phyloP scores from a whole-genome alignment of 1,140 invertebrate species.

The Musca domestica region DNA sequence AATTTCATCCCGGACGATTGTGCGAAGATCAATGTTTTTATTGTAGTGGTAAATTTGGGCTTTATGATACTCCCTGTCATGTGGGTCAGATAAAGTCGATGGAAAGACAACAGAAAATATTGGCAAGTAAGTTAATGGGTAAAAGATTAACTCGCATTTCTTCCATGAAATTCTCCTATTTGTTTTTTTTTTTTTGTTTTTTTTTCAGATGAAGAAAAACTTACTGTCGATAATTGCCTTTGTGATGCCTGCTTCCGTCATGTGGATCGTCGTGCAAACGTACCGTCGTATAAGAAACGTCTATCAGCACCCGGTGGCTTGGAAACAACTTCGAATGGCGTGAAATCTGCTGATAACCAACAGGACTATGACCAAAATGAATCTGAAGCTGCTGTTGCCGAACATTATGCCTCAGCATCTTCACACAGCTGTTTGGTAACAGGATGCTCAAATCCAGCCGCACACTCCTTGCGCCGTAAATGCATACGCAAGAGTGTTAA shows the following conservation, averaged over 20 bases:
- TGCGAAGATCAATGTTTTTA: slow-evolving; percentile 82
- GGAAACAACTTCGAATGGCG: slow-evolving; percentile 47
- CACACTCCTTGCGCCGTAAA: slow-evolving; percentile 71
- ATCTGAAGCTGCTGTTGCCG: neutral
- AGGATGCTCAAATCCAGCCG: slow-evolving; percentile 63
- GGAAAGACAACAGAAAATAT: slow-evolving; percentile 73
- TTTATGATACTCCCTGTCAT: slow-evolving; percentile 81
- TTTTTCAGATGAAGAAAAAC: slow-evolving; percentile 66
- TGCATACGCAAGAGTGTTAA: slow-evolving; percentile 71
- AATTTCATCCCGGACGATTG: slow-evolving; percentile 74
- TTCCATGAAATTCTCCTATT: neutral
- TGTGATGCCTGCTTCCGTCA: slow-evolving; percentile 83
- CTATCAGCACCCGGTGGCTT: slow-evolving; percentile 49
- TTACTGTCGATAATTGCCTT: slow-evolving; percentile 76
- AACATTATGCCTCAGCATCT: neutral
- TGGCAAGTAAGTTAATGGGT: slow-evolving; percentile 58
- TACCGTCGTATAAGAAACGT: slow-evolving; percentile 59
- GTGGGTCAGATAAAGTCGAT: slow-evolving; percentile 78
- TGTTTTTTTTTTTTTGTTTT: neutral
- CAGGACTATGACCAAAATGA: neutral
- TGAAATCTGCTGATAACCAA: neutral
- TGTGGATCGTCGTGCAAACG: slow-evolving; percentile 74
- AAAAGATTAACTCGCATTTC: neutral
- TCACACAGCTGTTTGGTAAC: slow-evolving; percentile 59
- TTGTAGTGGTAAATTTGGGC: slow-evolving; percentile 80